Base-by-base conservation (phyloP, 2,888 invertebrate genomes). In the Buathra laborator region DNA sequence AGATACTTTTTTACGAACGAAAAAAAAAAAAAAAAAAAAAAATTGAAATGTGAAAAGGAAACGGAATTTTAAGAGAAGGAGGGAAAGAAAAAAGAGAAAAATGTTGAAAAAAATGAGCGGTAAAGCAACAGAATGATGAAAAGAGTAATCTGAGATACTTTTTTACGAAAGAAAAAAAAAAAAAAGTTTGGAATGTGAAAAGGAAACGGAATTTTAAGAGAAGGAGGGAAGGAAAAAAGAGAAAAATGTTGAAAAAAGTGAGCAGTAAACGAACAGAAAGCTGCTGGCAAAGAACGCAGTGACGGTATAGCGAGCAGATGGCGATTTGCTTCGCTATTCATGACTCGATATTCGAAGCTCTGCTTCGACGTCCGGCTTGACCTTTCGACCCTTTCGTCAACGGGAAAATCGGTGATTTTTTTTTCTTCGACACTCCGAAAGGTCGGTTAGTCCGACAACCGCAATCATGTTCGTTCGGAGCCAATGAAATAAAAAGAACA, bases 271-370 rank as follows among this genome's bases (percentile, higher is more conserved):
- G 56, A 56, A 12, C 46, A 37, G 53, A 59, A 80, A 66, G 46
- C 32, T 66, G 12, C 12, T 9, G 56, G 43, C 48, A 46, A 16
- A 29, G 12, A 37, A 16, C 46, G 7, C 44, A 56, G 16, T 10
- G 24, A 59, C 12, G 29, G 51, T 24, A 56, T 24, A 56, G 9
- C 9, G 37, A 48, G 32, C 10, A 51, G 32, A 70, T 37, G 32
- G 14, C 29, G 6, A 32, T 56, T 9, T 29, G 32, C 16, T 53
- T 32, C 48, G 32, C 7, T 53, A 70, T 70, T 70, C 51, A 51
- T 70, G 24, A 51, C 51, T 32, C 32, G 14, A 70, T 70, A 51
- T 48, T 51, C 53, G 51, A 32, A n/a, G 67, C n/a, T 29, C 67
- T 9, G 56, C 56, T 24, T 12, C 19, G 56, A 56, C 56, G 24